Conservation (phyloP, 2,797 vertebrate species). For the Limnodromus scolopaceus region DNA sequence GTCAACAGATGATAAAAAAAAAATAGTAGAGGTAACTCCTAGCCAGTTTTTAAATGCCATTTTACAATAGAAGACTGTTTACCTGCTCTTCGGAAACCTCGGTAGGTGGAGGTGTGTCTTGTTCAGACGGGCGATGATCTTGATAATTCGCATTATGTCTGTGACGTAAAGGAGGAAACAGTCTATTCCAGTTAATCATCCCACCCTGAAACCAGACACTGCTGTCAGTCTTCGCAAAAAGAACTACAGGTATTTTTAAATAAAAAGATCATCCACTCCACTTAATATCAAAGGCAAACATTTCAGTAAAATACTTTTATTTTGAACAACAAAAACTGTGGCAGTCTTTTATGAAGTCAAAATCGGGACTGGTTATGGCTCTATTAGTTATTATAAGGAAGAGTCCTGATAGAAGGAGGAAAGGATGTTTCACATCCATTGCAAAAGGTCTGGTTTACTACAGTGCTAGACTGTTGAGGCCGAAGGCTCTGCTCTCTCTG, state of each 20-base stretch:
- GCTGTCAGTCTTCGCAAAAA: background rate
- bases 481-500: background rate
- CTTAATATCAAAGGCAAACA: background rate
- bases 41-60: background rate
- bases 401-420: background rate
- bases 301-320: background rate
- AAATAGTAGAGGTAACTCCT: background rate
- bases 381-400: background rate
- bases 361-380: background rate
- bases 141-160: conserved; percentile 82
- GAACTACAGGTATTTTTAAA: background rate
- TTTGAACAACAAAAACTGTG: background rate
- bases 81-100: conserved; percentile 94
- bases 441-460: background rate
- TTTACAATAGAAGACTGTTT: background rate
- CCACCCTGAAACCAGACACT: conserved; percentile 80
- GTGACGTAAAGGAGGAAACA: conserved; percentile 89
- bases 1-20: background rate
- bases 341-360: background rate
- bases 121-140: conserved; percentile 73
- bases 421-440: background rate
- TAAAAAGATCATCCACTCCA: background rate
- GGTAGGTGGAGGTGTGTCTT: conserved; percentile 74
- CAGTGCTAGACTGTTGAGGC: background rate
- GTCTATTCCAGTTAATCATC: conserved; percentile 91